Conservation (phyloP, 2,888 invertebrate genomes). For the Clunio marinus region DNA sequence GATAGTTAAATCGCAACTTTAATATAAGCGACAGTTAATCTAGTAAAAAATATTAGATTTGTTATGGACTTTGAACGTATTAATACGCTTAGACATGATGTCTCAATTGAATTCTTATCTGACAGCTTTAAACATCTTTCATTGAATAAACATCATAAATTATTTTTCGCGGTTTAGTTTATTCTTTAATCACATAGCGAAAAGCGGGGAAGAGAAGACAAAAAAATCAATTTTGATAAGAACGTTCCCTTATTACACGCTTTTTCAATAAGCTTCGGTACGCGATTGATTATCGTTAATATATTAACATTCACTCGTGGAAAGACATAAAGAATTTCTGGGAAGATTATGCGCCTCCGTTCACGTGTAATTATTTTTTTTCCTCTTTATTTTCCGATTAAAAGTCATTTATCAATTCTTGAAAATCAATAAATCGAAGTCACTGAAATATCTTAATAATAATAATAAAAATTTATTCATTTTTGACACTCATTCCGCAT, state of each 20-base stretch:
- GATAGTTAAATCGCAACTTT: too few relatives aligned
- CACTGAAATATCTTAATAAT: constrained; percentile 18
- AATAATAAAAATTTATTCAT: constrained; percentile 16
- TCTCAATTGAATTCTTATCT: constrained; percentile 13
- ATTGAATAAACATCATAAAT: constrained; percentile 13
- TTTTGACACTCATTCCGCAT: constrained; percentile 33
- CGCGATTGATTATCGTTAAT: constrained; percentile 9
- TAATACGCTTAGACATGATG: not conserved
- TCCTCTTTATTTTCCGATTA: constrained; percentile 10
- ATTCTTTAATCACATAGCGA: not conserved
- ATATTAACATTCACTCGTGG: not conserved
- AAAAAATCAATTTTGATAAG: not conserved
- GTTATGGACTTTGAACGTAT: too few relatives aligned
- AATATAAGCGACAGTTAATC: constrained; percentile 15
- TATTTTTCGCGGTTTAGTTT: not conserved
- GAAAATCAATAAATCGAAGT: constrained; percentile 24
- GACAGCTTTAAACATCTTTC: constrained; percentile 22
- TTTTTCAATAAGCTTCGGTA: not conserved
- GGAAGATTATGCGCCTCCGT: constrained; percentile 3
- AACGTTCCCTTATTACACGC: not conserved
- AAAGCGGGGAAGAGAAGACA: not conserved
- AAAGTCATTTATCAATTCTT: constrained; percentile 31
- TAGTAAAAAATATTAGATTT: too few relatives aligned
- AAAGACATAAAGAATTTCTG: not conserved
- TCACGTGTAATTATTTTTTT: too few relatives aligned